These are phyloP conservation scores for Orius laevigatus DNA, from an alignment of 1,140 invertebrate species.

Conservation along the genomic window DNA sequence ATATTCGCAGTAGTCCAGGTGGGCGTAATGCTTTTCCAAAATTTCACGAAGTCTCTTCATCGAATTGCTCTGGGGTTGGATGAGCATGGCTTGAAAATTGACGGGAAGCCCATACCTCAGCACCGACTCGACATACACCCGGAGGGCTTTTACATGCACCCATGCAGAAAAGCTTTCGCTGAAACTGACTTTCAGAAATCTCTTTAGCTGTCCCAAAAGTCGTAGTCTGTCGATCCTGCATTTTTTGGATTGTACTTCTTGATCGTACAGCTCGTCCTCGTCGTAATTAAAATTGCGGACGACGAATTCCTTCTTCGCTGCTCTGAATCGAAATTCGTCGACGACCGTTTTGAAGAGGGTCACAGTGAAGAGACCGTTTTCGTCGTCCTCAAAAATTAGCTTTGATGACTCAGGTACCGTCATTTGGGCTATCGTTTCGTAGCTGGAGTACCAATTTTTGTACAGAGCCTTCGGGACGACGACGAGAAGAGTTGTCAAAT, in stretches of 20 bases:
- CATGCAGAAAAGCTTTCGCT: neutral
- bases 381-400: slow-evolving; percentile 75
- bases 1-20: too few species aligned
- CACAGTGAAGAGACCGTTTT: slow-evolving; percentile 87
- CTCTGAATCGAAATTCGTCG: slow-evolving; percentile 91
- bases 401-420: slow-evolving; percentile 91
- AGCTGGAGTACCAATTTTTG: slow-evolving; percentile 80
- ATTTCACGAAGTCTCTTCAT: slow-evolving; percentile 78
- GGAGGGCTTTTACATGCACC: neutral
- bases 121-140: neutral
- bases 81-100: slow-evolving; percentile 91
- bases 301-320: slow-evolving; percentile 85
- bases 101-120: slow-evolving; percentile 2
- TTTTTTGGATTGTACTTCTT: slow-evolving; percentile 91
- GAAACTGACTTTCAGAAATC: slow-evolving; percentile 22
- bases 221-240: slow-evolving; percentile 78
- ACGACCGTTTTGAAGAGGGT: too few species aligned
- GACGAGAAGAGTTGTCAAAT: slow-evolving; percentile 87
- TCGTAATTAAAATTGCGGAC: slow-evolving; percentile 96
- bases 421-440: slow-evolving; percentile 91
- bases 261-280: slow-evolving; percentile 85
- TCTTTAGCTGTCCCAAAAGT: slow-evolving; percentile 83
- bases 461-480: slow-evolving; percentile 81
- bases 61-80: slow-evolving; percentile 85
- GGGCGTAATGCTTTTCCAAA: slow-evolving; percentile 87